Evolutionary conservation across 2,888 invertebrate genomes (phyloP), one percentile per base, ranked within the genome.

Genomic region (Hirtodrosophila duncani): DNA sequence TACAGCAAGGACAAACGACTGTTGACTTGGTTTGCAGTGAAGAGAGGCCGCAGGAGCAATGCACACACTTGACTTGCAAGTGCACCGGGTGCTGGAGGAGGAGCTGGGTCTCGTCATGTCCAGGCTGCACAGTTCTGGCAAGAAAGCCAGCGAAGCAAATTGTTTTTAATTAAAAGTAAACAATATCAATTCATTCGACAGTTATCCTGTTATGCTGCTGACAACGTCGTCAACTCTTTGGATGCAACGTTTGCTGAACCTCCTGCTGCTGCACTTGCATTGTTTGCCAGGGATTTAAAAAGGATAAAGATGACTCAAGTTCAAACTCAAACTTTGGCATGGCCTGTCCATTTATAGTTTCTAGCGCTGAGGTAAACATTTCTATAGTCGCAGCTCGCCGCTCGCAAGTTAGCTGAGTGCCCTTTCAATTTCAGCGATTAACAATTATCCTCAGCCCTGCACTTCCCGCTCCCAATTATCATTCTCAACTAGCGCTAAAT

Each of bases 101-200:
- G 39, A 20, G 39, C 10, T 21, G 31, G 26, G 10, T 16, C 39
- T 14, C 21, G 18, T 39, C 51, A 52, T 66, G 61, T 41, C 56
- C 50, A n/a, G n/a, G n/a, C n/a, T n/a, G n/a, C n/a, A n/a, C n/a
- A n/a, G n/a, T n/a, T 53, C 39, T 59, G 69, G 70, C 72, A 66
- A 64, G 75, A 62, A 72, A 67, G 67, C 70, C 67, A 78, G 72
- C 77, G 77, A 72, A 78, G 77, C 77, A 77, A 77, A 77, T 72
- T 77, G 77, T 75, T 77, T 77, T 77, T 77, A 77, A 77, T 77
- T 77, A 77, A 77, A 77, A 78, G 75, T 67, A 78, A 78, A 77
- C 77, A 77, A 79, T 75, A 75, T 77, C 79, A 77, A 68, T 78
- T 75, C 79, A 70, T 77, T 78, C 77, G 77, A 77, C 77, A 77